Evolutionary conservation across 1,140 invertebrate genomes (phyloP).

Genomic region (Planococcus citri): DNA sequence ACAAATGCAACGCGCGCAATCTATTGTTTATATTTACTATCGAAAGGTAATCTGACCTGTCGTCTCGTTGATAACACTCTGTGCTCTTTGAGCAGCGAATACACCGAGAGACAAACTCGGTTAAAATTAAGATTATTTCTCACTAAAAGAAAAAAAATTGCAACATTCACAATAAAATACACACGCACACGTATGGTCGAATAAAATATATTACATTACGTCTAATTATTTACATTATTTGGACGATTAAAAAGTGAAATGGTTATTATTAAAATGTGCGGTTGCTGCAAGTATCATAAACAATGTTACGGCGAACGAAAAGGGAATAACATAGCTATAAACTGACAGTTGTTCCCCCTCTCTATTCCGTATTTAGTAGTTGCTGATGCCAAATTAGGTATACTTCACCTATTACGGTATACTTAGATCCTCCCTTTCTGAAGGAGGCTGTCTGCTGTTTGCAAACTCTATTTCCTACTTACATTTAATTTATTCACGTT

Average conservation of each 20-base stretch:
- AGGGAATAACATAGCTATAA: conserved; percentile 16
- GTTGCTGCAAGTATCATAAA: conserved; percentile 20
- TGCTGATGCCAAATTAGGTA: conserved; percentile 35
- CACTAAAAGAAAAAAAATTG: neutral
- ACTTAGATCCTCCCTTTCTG: conserved; percentile 20
- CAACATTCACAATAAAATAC: neutral
- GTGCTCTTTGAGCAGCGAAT: no score
- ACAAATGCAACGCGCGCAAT: conserved; percentile 12
- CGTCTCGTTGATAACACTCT: conserved; percentile 14
- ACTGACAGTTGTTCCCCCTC: conserved; percentile 16
- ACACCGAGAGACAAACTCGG: no score
- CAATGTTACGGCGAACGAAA: conserved; percentile 22
- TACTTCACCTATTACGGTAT: conserved; percentile 33
- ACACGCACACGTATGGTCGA: neutral
- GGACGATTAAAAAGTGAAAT: conserved; percentile 11
- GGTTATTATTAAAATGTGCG: conserved; percentile 9
- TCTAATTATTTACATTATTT: conserved; percentile 1
- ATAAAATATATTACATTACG: neutral
- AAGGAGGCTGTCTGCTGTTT: conserved; percentile 16
- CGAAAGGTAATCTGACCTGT: conserved; percentile 10
- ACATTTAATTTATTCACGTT: conserved; percentile 16
- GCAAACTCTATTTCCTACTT: conserved; percentile 18
- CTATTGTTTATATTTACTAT: conserved; percentile 16
- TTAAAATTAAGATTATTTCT: no score
- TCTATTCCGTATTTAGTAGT: conserved; percentile 34